These are phyloP conservation scores for Labrus mixtus DNA, from an alignment of 2,113 vertebrate genomes.

Conservation along the genomic window DNA sequence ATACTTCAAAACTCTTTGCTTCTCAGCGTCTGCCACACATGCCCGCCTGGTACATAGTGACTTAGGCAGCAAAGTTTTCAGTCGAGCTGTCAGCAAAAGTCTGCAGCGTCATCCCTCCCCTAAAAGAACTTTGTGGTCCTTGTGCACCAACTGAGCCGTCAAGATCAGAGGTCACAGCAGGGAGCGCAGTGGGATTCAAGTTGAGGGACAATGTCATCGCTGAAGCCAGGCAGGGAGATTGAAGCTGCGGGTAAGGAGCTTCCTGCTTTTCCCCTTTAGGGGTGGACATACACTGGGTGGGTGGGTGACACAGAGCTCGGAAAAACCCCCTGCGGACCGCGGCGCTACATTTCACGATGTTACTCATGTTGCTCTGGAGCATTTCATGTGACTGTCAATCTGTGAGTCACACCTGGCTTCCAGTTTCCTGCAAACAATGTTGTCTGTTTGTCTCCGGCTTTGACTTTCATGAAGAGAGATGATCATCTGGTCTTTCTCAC, in stretches of 20 bases:
- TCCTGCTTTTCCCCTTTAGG: constrained; percentile 27
- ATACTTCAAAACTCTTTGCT: constrained; percentile 21
- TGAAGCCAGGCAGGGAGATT: constrained; percentile 42
- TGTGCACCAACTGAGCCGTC: constrained; percentile 40
- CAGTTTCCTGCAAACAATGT: constrained; percentile 39
- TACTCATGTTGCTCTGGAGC: constrained; percentile 72
- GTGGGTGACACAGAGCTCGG: constrained; percentile 68
- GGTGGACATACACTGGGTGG: constrained; percentile 36
- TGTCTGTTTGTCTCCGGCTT: constrained; percentile 38
- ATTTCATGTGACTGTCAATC: constrained; percentile 60
- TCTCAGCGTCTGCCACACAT: constrained; percentile 38
- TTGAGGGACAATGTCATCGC: constrained; percentile 38
- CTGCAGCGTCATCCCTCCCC: constrained; percentile 54
- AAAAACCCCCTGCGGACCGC: constrained; percentile 36
- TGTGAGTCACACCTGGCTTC: constrained; percentile 61
- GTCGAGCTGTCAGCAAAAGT: constrained; percentile 57
- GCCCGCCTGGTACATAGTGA: constrained; percentile 29
- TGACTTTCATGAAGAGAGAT: constrained; percentile 53
- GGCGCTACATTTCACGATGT: constrained; percentile 58
- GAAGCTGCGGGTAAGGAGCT: constrained; percentile 48
- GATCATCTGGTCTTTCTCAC: constrained; percentile 22
- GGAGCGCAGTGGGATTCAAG: constrained; percentile 36
- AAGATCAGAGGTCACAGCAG: constrained; percentile 52
- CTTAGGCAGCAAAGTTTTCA: constrained; percentile 54
- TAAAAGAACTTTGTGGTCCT: constrained; percentile 45